Percentiles rank a stretch among this genome's conserved stretches.
phyloP scores from a whole-genome alignment of 1,140 invertebrate species.

The Hyphantria cunea region DNA sequence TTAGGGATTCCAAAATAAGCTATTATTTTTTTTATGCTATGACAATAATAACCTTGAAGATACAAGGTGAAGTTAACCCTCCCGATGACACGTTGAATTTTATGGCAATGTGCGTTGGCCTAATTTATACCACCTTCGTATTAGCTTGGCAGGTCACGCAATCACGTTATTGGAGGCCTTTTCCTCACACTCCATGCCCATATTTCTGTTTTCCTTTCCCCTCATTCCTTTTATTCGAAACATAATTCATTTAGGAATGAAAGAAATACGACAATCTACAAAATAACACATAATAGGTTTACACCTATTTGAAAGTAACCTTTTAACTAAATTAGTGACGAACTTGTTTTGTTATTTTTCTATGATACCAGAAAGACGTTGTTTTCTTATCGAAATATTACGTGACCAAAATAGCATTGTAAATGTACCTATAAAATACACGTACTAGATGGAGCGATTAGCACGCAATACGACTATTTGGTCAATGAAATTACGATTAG shows the following conservation, averaged over 20 bases:
- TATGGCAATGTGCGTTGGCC: constrained; percentile 32
- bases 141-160: constrained; percentile 44
- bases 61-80: constrained; percentile 24
- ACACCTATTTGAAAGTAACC: constrained; percentile 14
- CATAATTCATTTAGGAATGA: constrained; percentile 19
- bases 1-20: neutral
- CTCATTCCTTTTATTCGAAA: constrained; percentile 7
- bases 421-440: constrained; percentile 22
- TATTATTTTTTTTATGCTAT: constrained; percentile 3
- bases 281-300: constrained; percentile 8
- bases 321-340: constrained; percentile 31
- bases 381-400: constrained; percentile 41
- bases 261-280: constrained; percentile 7
- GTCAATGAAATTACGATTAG: constrained; percentile 46
- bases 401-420: constrained; percentile 42
- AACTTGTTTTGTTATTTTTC: constrained; percentile 11
- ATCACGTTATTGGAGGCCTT: constrained; percentile 35
- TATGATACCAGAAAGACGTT: constrained; percentile 27
- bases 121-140: constrained; percentile 40
- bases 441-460: constrained; percentile 42
- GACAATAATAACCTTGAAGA: constrained; percentile 17
- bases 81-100: constrained; percentile 23
- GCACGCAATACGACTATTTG: constrained; percentile 58
- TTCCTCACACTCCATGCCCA: constrained; percentile 30
- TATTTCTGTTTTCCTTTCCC: constrained; percentile 31